Base-by-base conservation (phyloP, 2,888 invertebrate genomes). In the Leptopilina drosophilae region DNA sequence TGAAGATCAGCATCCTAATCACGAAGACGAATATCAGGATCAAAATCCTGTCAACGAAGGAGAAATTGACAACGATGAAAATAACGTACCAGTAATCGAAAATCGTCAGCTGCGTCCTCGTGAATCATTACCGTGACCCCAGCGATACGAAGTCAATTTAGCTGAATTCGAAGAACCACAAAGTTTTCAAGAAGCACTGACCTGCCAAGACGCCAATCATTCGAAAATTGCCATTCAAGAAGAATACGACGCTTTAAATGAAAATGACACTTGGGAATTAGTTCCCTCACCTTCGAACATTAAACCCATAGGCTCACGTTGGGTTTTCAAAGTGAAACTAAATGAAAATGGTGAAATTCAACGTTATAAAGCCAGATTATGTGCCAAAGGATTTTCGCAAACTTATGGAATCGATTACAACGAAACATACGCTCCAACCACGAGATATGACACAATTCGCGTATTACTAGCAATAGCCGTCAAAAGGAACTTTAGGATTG, bases 341-440 rank as follows among this genome's bases (percentile, higher is more conserved):
- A 79, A 78, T 8, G 59, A n/a, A 46, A 46, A 46, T 46, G 46
- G 46, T 46, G 66, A 67, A 11, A 66, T 78, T 33, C 73, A 66
- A 65, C 59, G 78, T 0, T 78, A 42, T 56, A 83, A 78, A 59
- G 82, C 80, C 1, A 53, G 81, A 33, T 11, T 81, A 26, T 77
- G 78, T 12, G 80, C 80, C 0, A 81, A 78, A 64, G 81, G 80
- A 5, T 82, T 46, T 14, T 73, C 78, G 11, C 80, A 82, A 26
- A 53, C 64, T 9, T 15, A 79, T 64, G 80, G 80, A 12, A 73
- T 78, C 42, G 81, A 79, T 64, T 81, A 81, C 14, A 15, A 33
- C 1, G 78, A 80, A 20, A 80, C 77, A 2, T 80, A 78, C 7
- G 77, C 77, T 7, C 83, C 82, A 42, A 78, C 78, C 2, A 78